Conservation (phyloP, 2,113 vertebrate genomes). For the Malaclemys terrapin region DNA sequence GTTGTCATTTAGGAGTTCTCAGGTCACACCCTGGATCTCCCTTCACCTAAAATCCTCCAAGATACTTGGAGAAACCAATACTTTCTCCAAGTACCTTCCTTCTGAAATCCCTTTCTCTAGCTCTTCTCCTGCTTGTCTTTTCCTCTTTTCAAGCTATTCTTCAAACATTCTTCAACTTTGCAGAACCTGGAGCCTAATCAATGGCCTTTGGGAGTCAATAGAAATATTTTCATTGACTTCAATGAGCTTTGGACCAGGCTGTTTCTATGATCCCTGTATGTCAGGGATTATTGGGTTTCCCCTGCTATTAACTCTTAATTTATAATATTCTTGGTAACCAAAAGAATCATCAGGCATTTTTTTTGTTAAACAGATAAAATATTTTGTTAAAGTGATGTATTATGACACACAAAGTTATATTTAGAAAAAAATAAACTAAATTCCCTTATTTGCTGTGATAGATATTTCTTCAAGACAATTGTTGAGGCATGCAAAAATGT, state of each 20-base stretch:
- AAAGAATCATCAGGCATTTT: neutral
- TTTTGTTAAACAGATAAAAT: neutral
- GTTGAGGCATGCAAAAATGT: rapidly evolving
- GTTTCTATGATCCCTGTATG: neutral
- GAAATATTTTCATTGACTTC: rapidly evolving
- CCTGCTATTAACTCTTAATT: neutral
- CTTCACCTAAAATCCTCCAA: neutral
- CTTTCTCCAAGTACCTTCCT: neutral
- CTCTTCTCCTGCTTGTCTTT: neutral
- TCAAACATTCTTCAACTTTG: neutral
- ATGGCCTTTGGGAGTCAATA: neutral
- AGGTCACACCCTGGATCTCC: neutral
- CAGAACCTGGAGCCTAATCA: neutral
- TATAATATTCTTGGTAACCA: neutral
- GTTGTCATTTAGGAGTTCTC: neutral
- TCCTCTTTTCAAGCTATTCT: no score
- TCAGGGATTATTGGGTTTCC: neutral
- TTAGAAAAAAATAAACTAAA: neutral
- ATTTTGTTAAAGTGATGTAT: neutral
- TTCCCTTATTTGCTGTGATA: neutral
- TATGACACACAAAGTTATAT: neutral
- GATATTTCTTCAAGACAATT: neutral
- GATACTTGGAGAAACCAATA: neutral
- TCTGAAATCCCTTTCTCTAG: neutral
- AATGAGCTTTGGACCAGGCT: neutral